Evolutionary conservation across 1,140 invertebrate genomes (phyloP).

Genomic region (Caenorhabditis elegans): DNA sequence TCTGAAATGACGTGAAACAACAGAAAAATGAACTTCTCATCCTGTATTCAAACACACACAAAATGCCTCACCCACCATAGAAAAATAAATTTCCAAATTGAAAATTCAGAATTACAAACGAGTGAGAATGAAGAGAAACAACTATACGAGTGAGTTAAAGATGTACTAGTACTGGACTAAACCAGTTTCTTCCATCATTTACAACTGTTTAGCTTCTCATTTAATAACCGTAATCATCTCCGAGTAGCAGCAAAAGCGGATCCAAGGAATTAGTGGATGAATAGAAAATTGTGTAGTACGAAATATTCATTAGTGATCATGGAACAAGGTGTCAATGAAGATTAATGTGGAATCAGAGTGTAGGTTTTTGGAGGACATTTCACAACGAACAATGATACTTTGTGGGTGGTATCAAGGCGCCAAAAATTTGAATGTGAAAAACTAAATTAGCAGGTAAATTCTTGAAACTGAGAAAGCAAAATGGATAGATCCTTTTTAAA

Average conservation of each 20-base stretch:
- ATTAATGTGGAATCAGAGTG: slow-evolving; percentile 1
- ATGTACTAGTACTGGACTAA: background rate
- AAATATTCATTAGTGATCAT: too few relatives aligned
- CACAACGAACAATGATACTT: background rate
- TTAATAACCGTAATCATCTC: slow-evolving; percentile 8
- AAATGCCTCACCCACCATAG: background rate
- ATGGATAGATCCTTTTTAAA: too few relatives aligned
- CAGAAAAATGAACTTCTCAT: slow-evolving; percentile 12
- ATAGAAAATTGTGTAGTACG: background rate
- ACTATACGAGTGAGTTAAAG: background rate
- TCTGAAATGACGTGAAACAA: too few relatives aligned
- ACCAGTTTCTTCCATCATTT: background rate
- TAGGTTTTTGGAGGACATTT: slow-evolving; percentile 18
- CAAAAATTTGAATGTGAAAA: background rate
- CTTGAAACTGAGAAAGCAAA: too few relatives aligned
- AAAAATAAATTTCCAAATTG: background rate
- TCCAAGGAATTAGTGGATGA: background rate
- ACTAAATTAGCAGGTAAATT: too few relatives aligned
- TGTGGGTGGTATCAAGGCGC: background rate
- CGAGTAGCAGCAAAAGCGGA: background rate
- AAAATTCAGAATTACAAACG: slow-evolving; percentile 21
- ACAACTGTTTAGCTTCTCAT: background rate
- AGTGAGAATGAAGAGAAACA: background rate
- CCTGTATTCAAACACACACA: background rate
- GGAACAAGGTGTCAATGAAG: slow-evolving; percentile 21